phyloP scores from a whole-genome alignment of 2,888 invertebrate species.

The Schrankia costaestrigalis region DNA sequence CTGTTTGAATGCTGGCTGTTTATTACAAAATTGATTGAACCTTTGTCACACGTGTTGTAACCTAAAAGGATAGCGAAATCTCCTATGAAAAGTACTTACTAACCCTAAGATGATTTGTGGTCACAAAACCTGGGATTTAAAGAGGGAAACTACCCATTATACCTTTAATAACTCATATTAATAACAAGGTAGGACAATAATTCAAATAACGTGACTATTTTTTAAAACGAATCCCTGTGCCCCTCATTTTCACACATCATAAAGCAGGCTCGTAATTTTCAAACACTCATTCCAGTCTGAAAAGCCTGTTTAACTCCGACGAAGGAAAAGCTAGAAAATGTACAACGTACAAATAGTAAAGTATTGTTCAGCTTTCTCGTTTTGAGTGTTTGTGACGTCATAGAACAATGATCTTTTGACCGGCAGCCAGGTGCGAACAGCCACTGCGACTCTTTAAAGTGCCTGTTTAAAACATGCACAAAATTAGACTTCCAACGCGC shows the following conservation, averaged over 20 bases:
- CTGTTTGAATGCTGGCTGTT: too few species aligned
- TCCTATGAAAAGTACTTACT: too few species aligned
- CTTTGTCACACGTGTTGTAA: too few species aligned
- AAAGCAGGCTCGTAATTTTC: constrained; percentile 53
- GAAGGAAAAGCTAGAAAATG: constrained; percentile 18
- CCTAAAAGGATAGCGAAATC: too few species aligned
- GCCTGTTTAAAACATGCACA: constrained; percentile 49
- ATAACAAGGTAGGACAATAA: constrained; percentile 18
- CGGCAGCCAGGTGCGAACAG: constrained; percentile 45
- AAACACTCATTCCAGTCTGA: constrained; percentile 50
- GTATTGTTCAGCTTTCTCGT: constrained; percentile 39
- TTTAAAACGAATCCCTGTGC: constrained; percentile 31
- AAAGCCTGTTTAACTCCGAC: constrained; percentile 43
- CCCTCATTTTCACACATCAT: constrained; percentile 50
- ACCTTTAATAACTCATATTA: too few species aligned
- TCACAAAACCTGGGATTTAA: too few species aligned
- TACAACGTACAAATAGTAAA: constrained; percentile 2
- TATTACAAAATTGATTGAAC: too few species aligned
- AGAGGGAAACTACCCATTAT: constrained; percentile 7
- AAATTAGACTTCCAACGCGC: constrained; percentile 49
- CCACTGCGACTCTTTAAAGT: constrained; percentile 44
- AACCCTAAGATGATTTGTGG: too few species aligned
- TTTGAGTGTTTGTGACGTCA: constrained; percentile 54
- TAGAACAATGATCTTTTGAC: constrained; percentile 71
- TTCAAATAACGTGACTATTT: constrained; percentile 17